Conservation (phyloP, 2,113 vertebrate genomes). For the Hemiscyllium ocellatum region DNA sequence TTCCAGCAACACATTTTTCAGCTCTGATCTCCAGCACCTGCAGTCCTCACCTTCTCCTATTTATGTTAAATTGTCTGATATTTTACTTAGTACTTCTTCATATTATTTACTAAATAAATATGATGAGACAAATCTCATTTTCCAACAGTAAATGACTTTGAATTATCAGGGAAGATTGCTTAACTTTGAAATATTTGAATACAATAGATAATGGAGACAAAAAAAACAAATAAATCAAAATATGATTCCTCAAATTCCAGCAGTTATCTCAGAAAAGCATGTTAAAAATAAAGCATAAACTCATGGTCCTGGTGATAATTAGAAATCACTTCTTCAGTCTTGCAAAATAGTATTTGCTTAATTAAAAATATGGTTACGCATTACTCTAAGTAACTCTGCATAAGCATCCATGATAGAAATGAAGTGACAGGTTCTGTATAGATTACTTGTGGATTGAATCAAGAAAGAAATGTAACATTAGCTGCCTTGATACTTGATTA, state of each 20-base stretch:
- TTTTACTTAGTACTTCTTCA: neutral
- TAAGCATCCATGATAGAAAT: neutral
- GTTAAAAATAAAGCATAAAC: neutral
- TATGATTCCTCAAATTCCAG: neutral
- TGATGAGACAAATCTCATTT: neutral
- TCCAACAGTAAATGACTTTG: neutral
- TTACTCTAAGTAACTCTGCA: neutral
- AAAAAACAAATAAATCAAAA: neutral
- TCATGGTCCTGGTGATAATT: neutral
- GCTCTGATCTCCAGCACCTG: no score
- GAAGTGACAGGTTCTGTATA: neutral
- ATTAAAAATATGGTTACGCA: neutral
- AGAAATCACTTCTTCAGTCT: neutral
- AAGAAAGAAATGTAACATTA: neutral
- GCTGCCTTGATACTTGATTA: neutral
- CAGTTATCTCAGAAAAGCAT: neutral
- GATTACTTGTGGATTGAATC: neutral
- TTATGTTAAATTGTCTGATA: neutral
- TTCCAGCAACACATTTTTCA: no score
- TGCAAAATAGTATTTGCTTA: neutral
- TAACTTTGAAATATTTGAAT: neutral
- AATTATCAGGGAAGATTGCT: neutral
- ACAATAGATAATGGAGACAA: neutral
- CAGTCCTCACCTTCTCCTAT: no score
- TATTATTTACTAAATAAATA: neutral